phyloP scores from a whole-genome alignment of 2,797 vertebrate genomes.

The Platyrinchus mystaceus region DNA sequence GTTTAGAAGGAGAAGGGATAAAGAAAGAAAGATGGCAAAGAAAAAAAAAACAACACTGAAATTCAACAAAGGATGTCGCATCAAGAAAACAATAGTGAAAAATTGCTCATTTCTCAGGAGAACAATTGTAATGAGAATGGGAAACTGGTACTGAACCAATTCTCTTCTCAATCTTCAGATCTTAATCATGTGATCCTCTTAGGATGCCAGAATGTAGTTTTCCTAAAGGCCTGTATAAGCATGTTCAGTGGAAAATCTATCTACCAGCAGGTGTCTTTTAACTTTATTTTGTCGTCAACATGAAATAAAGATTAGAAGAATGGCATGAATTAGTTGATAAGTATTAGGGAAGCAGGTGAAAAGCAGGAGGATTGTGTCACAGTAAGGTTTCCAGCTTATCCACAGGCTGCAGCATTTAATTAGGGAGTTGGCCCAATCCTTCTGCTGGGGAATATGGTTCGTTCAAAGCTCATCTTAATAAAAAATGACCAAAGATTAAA shows the following conservation, averaged over 20 bases:
- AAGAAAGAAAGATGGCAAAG: slow-evolving; percentile 29
- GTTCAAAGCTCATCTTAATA: background rate
- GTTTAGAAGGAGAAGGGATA: slow-evolving; percentile 40
- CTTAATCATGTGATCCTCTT: slow-evolving; percentile 61
- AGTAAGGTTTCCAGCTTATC: slow-evolving; percentile 78
- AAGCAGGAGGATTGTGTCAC: slow-evolving; percentile 81
- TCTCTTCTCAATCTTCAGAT: slow-evolving; percentile 52
- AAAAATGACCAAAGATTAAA: slow-evolving; percentile 27
- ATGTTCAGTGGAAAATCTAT: slow-evolving; percentile 50
- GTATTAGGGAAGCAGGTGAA: slow-evolving; percentile 66
- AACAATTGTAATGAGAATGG: slow-evolving; percentile 57
- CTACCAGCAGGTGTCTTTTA: slow-evolving; percentile 48
- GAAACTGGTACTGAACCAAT: slow-evolving; percentile 59
- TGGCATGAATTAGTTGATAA: slow-evolving; percentile 39
- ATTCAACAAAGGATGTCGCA: slow-evolving; percentile 50
- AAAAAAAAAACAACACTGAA: background rate
- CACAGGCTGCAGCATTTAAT: slow-evolving; percentile 81
- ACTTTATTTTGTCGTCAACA: slow-evolving; percentile 43
- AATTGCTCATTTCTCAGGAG: slow-evolving; percentile 69
- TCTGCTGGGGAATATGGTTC: background rate
- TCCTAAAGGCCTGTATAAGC: slow-evolving; percentile 45
- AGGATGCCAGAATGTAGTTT: slow-evolving; percentile 58
- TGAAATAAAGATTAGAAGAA: slow-evolving; percentile 40
- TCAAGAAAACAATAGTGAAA: slow-evolving; percentile 69
- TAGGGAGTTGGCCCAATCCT: slow-evolving; percentile 74